phyloP scores from a whole-genome alignment of 2,797 vertebrate species.

The Rhinogobio ventralis region DNA sequence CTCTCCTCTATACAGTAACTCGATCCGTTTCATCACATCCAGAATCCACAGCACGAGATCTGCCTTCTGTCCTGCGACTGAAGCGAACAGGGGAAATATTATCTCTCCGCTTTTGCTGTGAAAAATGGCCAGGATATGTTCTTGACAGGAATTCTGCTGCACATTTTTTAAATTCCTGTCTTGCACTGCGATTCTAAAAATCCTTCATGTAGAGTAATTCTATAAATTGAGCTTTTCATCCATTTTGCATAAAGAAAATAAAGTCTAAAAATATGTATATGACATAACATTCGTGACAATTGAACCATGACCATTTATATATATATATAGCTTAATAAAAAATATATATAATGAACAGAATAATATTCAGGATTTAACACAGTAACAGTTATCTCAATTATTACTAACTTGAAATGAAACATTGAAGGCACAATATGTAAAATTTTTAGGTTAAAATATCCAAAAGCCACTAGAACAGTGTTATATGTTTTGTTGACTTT shows the following conservation, averaged over 20 bases:
- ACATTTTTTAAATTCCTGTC: background rate
- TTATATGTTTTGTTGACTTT: too few relatives aligned
- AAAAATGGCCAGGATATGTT: background rate
- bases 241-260: background rate
- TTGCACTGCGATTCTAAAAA: constrained; percentile 10
- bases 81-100: background rate
- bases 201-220: background rate
- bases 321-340: background rate
- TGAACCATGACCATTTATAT: too few relatives aligned
- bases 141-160: background rate
- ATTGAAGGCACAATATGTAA: too few relatives aligned
- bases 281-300: too few relatives aligned
- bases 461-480: background rate
- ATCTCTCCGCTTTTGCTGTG: too few relatives aligned
- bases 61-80: background rate
- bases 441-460: too few relatives aligned
- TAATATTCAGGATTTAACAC: too few relatives aligned
- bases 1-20: background rate
- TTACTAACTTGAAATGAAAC: background rate
- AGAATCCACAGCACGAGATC: too few relatives aligned
- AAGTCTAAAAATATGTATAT: background rate
- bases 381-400: too few relatives aligned
- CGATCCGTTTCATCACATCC: background rate
- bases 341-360: too few relatives aligned
- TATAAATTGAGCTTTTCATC: background rate